Conservation (phyloP, 2,113 vertebrate genomes). For the Clupea harengus region DNA sequence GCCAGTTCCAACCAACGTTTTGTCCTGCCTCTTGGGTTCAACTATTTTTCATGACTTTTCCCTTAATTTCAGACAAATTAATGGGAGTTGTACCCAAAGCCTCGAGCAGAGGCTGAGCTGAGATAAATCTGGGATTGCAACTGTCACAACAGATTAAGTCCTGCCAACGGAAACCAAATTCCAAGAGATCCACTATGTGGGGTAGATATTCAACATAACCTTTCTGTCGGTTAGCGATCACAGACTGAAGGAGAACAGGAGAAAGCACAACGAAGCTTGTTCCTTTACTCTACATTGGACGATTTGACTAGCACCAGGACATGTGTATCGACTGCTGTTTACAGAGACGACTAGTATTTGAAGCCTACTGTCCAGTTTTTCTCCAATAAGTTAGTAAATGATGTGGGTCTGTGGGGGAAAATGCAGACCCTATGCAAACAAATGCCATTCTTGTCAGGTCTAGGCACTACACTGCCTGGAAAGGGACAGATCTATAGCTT, state of each 20-base stretch:
- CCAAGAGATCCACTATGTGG: neutral
- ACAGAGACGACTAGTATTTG: too few relatives aligned
- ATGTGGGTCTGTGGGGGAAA: too few relatives aligned
- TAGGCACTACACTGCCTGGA: too few relatives aligned
- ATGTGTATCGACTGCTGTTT: too few relatives aligned
- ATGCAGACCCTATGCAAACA: too few relatives aligned
- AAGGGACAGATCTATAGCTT: neutral
- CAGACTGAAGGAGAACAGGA: neutral
- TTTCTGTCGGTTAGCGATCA: neutral
- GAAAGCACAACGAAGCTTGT: neutral
- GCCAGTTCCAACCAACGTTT: too few relatives aligned
- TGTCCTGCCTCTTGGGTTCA: too few relatives aligned
- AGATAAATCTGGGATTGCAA: neutral
- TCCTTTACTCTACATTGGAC: neutral
- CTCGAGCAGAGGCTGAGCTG: neutral
- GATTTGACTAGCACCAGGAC: too few relatives aligned
- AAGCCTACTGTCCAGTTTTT: neutral
- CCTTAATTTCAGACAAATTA: neutral
- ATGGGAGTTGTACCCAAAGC: neutral
- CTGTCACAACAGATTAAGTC: neutral
- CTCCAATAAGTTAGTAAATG: too few relatives aligned
- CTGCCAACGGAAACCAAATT: neutral
- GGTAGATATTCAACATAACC: neutral
- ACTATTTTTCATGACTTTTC: too few relatives aligned
- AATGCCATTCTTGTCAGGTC: neutral